These are phyloP conservation scores for Biston stratarius DNA, from an alignment of 2,888 invertebrate genomes.

Conservation along the genomic window DNA sequence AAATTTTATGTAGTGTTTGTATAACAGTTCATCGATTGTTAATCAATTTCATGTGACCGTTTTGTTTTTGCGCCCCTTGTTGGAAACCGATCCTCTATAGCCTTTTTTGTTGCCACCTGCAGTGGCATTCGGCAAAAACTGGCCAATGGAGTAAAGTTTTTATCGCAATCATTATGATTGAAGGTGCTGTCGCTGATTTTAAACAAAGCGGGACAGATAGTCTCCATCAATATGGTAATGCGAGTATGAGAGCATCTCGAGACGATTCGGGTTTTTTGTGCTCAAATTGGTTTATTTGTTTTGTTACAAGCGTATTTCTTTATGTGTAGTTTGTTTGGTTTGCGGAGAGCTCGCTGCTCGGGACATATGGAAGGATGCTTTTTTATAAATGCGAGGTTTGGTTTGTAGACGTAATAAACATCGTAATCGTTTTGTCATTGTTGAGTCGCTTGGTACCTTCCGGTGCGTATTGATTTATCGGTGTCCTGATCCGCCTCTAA, in stretches of 20 bases:
- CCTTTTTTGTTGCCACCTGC: constrained; percentile 75
- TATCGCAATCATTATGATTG: constrained; percentile 80
- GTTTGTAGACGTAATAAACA: constrained; percentile 48
- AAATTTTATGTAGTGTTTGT: constrained; percentile 21
- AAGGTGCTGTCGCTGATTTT: constrained; percentile 84
- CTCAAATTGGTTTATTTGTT: constrained; percentile 84
- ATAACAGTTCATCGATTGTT: constrained; percentile 38
- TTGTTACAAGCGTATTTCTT: constrained; percentile 78
- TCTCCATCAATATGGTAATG: constrained; percentile 84
- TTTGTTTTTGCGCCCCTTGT: constrained; percentile 45
- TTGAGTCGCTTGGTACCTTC: constrained; percentile 49
- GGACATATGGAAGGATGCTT: constrained; percentile 64
- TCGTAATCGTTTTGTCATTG: constrained; percentile 48
- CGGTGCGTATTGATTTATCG: constrained; percentile 49
- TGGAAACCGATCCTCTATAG: constrained; percentile 44
- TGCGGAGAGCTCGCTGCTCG: constrained; percentile 67
- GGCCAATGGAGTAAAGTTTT: constrained; percentile 73
- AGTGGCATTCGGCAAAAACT: constrained; percentile 67
- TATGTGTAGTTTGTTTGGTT: constrained; percentile 75
- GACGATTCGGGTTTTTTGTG: constrained; percentile 75
- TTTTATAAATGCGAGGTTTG: constrained; percentile 41
- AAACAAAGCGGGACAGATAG: constrained; percentile 82
- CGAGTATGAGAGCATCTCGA: constrained; percentile 62
- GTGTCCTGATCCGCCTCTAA: constrained; percentile 61
- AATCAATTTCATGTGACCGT: constrained; percentile 43